Evolutionary conservation across 2,797 vertebrate genomes (phyloP).

Genomic region (Botia almorhae): DNA sequence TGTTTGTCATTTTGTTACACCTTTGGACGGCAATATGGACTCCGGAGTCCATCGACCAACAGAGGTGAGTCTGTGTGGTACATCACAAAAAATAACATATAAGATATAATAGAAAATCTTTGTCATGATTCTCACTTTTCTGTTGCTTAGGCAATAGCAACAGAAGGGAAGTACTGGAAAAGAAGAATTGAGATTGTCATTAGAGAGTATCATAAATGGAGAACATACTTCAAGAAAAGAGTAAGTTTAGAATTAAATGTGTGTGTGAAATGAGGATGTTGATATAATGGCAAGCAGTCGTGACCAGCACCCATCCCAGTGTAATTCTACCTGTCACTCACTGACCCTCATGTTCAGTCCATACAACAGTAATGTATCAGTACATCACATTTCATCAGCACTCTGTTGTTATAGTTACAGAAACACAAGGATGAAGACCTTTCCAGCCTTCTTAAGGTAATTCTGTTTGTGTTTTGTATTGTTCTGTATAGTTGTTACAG

Average conservation of each 20-base stretch:
- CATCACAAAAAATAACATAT: too few species aligned
- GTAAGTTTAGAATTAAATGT: slow-evolving; percentile 66
- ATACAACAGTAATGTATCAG: background rate
- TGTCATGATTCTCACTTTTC: background rate
- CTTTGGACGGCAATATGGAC: slow-evolving; percentile 89
- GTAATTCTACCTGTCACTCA: too few species aligned
- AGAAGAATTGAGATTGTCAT: slow-evolving; percentile 96
- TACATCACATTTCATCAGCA: background rate
- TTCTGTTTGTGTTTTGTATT: background rate
- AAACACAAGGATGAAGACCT: slow-evolving; percentile 98
- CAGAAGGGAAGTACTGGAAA: slow-evolving; percentile 94
- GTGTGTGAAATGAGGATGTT: background rate
- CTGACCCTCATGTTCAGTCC: background rate
- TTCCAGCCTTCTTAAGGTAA: slow-evolving; percentile 94
- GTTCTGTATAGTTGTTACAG: background rate
- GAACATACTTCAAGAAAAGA: slow-evolving; percentile 99
- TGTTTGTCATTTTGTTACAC: slow-evolving; percentile 96
- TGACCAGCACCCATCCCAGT: background rate
- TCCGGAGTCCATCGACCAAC: slow-evolving; percentile 87
- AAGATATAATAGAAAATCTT: background rate
- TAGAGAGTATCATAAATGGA: slow-evolving; percentile 98
- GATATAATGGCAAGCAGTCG: too few species aligned
- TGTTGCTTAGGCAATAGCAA: slow-evolving; percentile 81
- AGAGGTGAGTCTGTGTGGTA: slow-evolving; percentile 77
- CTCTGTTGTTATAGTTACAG: slow-evolving; percentile 82